A percentile compares a stretch with the other conserved stretches of the same genome.
These are phyloP conservation scores for Pelobates cultripes DNA, from an alignment of 2,797 vertebrate species.

Conservation along the genomic window DNA sequence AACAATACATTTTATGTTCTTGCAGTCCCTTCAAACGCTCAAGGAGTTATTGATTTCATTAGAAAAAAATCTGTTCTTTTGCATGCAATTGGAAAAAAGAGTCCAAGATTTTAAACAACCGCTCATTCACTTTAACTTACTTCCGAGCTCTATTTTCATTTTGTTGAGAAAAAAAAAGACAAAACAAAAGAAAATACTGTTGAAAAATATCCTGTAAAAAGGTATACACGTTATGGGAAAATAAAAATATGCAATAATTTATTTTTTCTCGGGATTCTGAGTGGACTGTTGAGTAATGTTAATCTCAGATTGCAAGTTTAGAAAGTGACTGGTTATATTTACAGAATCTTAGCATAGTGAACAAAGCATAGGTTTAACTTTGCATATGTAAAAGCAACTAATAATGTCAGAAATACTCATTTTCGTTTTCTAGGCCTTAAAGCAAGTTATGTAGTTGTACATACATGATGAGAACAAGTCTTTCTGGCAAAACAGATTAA, in stretches of 20 bases:
- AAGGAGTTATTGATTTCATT: slow-evolving; percentile 73
- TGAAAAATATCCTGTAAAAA: slow-evolving; percentile 76
- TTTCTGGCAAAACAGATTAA: too few relatives aligned
- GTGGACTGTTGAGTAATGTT: neutral
- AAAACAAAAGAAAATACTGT: slow-evolving; percentile 96
- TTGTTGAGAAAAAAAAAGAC: slow-evolving; percentile 91
- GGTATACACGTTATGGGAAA: slow-evolving; percentile 35
- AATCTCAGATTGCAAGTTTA: neutral
- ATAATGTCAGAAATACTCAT: too few relatives aligned
- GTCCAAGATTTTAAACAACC: slow-evolving; percentile 85
- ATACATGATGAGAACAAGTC: too few relatives aligned
- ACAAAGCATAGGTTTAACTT: too few relatives aligned
- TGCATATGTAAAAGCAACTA: too few relatives aligned
- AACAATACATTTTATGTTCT: slow-evolving; percentile 19
- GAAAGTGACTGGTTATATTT: too few relatives aligned
- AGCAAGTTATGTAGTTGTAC: too few relatives aligned
- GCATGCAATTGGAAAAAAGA: slow-evolving; percentile 90
- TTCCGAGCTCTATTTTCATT: slow-evolving; percentile 99
- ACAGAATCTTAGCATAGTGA: too few relatives aligned
- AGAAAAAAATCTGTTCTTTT: slow-evolving; percentile 81
- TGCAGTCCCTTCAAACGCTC: slow-evolving; percentile 36
- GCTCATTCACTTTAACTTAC: slow-evolving; percentile 89
- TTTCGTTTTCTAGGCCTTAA: too few relatives aligned
- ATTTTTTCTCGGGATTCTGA: neutral
- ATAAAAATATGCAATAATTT: slow-evolving; percentile 12